These are phyloP conservation scores for Himantopus leucocephalus DNA, from an alignment of 2,113 vertebrate species.

Conservation along the genomic window DNA sequence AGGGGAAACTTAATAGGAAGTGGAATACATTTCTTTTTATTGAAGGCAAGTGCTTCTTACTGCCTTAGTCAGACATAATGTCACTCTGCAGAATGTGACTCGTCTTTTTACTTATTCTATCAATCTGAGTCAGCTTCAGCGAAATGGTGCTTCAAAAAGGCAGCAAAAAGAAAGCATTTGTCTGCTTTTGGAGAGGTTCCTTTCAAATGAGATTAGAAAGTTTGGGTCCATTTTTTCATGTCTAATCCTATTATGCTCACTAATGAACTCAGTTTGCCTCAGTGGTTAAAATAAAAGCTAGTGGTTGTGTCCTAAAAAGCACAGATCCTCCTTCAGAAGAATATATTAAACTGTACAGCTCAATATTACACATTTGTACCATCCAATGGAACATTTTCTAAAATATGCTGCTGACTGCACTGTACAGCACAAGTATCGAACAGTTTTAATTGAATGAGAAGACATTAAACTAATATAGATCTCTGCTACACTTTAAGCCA, in stretches of 20 bases:
- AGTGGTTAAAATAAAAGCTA: slow-evolving; percentile 57
- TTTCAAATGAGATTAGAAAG: slow-evolving; percentile 68
- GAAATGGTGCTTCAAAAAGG: slow-evolving; percentile 39
- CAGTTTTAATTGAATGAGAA: slow-evolving; percentile 44
- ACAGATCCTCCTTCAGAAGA: slow-evolving; percentile 44
- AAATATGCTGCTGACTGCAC: not conserved
- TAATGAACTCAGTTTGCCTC: slow-evolving; percentile 66
- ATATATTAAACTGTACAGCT: slow-evolving; percentile 8
- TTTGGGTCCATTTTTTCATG: slow-evolving; percentile 39
- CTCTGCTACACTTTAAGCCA: slow-evolving; percentile 34
- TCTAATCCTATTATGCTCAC: slow-evolving; percentile 68
- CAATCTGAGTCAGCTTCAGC: slow-evolving; percentile 44
- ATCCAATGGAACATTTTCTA: not conserved
- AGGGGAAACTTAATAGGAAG: slow-evolving; percentile 38
- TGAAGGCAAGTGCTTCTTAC: slow-evolving; percentile 26
- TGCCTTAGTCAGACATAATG: slow-evolving; percentile 52
- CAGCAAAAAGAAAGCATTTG: slow-evolving; percentile 43
- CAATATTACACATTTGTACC: not conserved
- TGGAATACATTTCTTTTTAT: slow-evolving; percentile 17
- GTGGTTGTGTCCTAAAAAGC: slow-evolving; percentile 34
- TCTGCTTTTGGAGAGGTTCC: slow-evolving; percentile 50
- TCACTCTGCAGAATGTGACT: slow-evolving; percentile 28
- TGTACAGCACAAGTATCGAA: not conserved
- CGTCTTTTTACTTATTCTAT: slow-evolving; percentile 58
- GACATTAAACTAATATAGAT: slow-evolving; percentile 59